Evolutionary conservation across 2,113 vertebrate genomes (phyloP).

Genomic region (Paracanthobrama guichenoti): DNA sequence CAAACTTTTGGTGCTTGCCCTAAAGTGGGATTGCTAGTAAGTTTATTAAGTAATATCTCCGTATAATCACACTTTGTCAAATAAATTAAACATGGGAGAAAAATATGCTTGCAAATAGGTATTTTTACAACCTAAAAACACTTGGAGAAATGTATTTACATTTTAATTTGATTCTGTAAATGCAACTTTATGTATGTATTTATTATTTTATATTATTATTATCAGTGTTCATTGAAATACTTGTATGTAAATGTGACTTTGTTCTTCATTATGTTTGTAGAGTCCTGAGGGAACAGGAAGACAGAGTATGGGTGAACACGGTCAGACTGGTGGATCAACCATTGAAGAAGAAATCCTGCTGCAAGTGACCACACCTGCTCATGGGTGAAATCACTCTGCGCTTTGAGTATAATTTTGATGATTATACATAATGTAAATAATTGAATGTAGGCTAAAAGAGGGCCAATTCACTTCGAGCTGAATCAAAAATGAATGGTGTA

Average conservation of each 20-base stretch:
- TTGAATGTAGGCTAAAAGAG: neutral
- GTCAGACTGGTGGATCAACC: constrained; percentile 71
- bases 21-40: no score
- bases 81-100: neutral
- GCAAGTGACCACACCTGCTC: constrained; percentile 69
- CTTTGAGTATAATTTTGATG: neutral
- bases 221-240: neutral
- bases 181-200: no score
- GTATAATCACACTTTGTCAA: neutral
- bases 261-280: constrained; percentile 62
- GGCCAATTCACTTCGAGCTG: neutral
- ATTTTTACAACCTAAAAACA: no score
- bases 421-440: neutral
- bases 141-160: no score
- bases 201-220: neutral
- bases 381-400: neutral
- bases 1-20: no score
- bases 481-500: neutral
- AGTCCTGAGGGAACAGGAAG: constrained; percentile 87
- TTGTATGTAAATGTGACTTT: neutral
- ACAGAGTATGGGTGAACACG: constrained; percentile 80
- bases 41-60: neutral
- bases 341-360: constrained; percentile 84
- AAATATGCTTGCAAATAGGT: no score
- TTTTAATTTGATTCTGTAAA: no score